Base-by-base conservation (phyloP, 1,140 invertebrate species). In the Tetraneura akinire region DNA sequence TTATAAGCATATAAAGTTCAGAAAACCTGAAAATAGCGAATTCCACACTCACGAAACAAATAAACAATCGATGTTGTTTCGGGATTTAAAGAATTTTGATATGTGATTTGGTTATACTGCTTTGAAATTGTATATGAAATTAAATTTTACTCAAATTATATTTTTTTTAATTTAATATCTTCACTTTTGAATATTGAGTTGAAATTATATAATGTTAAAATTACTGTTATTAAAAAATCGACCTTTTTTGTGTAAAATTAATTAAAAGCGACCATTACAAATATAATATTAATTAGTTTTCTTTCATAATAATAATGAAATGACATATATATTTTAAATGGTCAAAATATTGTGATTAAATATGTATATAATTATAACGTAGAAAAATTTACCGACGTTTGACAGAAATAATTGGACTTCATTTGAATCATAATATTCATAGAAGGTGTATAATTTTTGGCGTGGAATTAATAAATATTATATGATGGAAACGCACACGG, bases 61-160 rank as follows among this genome's bases (percentile, higher is more conserved):
- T 68, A n/a, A n/a, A 68, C 32, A 68, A 26, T 68, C 47, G 11
- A 68, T 68, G 37, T 21, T 23, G n/a, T 37, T 14, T 4, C 21
- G 64, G 45, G 21, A 16, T 68, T 47, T 26, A 66, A 66, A 23
- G 37, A 66, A 42, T 42, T 42, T 4, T 26, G 0, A 47, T 37
- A 68, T 16, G 47, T 26, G 8, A 37, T 47, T 47, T 68, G 21
- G 14, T 47, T 47, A 37, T 47, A 47, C 47, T 66, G 64, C 47
- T 68, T 68, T 68, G 42, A 23, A 68, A 45, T 66, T 66, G n/a
- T n/a, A n/a, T 37, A 26, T 1, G 21, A 47, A 16, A 42, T 68
- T 68, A 4, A 68, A 47, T 45, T 68, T 47, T 47, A 68, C 42
- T 16, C 42, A 9, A 14, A 47, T 47, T 42, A 68, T 42, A 42